Evolutionary conservation across 2,797 vertebrate species (phyloP).

Genomic region (Sphenopsis melanotis): DNA sequence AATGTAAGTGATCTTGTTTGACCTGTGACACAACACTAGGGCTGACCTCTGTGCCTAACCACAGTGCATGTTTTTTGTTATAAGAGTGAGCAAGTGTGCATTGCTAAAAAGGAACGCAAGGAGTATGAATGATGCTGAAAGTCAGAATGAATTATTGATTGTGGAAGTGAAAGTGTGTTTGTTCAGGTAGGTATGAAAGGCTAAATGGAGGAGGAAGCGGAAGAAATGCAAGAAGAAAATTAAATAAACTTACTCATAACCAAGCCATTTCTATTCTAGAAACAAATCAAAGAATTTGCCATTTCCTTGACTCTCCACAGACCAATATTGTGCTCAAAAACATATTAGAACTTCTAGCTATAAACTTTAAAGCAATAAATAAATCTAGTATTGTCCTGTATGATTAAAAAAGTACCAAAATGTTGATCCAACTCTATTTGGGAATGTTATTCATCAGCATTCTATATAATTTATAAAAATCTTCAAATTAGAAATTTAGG

Average conservation of each 20-base stretch:
- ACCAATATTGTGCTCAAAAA: not conserved
- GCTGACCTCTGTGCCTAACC: conserved; percentile 60
- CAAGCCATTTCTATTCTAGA: not conserved
- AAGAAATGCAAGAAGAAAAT: conserved; percentile 4
- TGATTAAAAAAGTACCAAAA: not conserved
- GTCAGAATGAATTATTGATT: conserved; percentile 29
- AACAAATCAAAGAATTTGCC: not conserved
- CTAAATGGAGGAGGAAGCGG: not conserved
- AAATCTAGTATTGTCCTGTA: not conserved
- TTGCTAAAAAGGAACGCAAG: conserved; percentile 60
- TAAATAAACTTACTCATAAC: not conserved
- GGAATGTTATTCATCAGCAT: not conserved
- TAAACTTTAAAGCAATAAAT: not conserved
- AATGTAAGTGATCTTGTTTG: conserved; percentile 75
- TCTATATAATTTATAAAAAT: not conserved
- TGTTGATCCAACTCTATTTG: not conserved
- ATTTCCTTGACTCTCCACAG: not conserved
- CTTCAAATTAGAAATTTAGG: not conserved
- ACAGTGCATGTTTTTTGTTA: conserved; percentile 71
- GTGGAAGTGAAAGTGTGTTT: conserved; percentile 48
- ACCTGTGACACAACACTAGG: conserved; percentile 63
- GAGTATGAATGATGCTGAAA: conserved; percentile 52
- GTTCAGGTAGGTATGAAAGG: not conserved
- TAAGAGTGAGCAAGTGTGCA: conserved; percentile 44
- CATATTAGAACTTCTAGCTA: not conserved